Evolutionary conservation across 2,797 vertebrate genomes (phyloP), one percentile per base, ranked within the genome.

Genomic region (Brotula barbata): DNA sequence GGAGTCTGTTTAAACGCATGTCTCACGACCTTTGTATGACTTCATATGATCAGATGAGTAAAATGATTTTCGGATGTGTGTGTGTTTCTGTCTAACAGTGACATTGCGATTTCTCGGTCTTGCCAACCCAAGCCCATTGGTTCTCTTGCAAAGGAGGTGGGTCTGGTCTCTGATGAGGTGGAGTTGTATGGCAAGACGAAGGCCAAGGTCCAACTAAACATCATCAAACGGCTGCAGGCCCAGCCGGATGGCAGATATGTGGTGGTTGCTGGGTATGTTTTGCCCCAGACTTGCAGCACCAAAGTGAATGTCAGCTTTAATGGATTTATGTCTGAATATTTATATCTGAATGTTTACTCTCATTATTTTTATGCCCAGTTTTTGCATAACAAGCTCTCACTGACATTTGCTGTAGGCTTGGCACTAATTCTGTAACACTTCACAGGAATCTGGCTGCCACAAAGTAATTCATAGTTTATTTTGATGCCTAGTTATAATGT

Each of bases 171-270:
- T 0, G 93, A 95, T 39, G 97, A 99, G 76, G 81, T 99, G 54
- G 96, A 99, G 62, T 82, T 94, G 16, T 99, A 94, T 0, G 97
- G 97, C 14, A 93, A 94, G 44, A 94, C 93, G 6, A 99, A 99
- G 79, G 97, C 97, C 73, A 99, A 99, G 68, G 89, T 99, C 56
- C 91, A 93, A 40, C 92, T 99, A 51, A 92, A 88, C 0, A 83
- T 85, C 3, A 84, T 94, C 19, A 90, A 93, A 8, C 95, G 97
- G 2, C 90, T 99, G 77, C 91, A 91, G 80, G 82, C 86, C 2
- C 94, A 93, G 45, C 89, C 91, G 0, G 93, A 98, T 16, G 97
- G 97, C 58, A 98, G 94, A 98, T 99, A 99, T 0, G 81, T 99
- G 5, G 96, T 99, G 13, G 96, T 99, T 53, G 96, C 97, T 11